Conservation (phyloP, 2,888 invertebrate genomes). For the Bombyx huttoni region DNA sequence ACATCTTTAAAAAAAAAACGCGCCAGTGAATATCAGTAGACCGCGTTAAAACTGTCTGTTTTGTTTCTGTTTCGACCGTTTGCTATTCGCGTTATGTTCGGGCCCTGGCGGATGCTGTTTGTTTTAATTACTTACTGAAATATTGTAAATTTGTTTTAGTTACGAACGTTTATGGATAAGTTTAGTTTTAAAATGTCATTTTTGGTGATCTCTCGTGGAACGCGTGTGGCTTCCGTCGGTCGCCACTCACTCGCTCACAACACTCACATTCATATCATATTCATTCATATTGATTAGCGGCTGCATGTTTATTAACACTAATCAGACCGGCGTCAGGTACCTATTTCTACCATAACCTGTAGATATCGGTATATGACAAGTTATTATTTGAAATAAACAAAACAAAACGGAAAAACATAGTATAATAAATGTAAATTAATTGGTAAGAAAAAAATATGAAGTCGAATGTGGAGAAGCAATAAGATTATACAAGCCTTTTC, state of each 20-base stretch:
- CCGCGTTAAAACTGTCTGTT: slow-evolving; percentile 6
- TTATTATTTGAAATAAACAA: too few relatives aligned
- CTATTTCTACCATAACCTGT: too few relatives aligned
- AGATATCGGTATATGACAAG: too few relatives aligned
- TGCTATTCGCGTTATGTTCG: neutral
- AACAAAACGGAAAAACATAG: too few relatives aligned
- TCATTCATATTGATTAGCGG: neutral
- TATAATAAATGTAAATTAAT: too few relatives aligned
- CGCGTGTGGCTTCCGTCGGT: slow-evolving; percentile 34
- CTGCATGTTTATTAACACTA: neutral
- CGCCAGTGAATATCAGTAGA: slow-evolving; percentile 52
- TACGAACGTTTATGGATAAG: slow-evolving; percentile 57
- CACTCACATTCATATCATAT: too few relatives aligned
- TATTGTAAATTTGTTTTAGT: slow-evolving; percentile 63
- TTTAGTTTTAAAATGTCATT: slow-evolving; percentile 61
- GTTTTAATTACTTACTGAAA: neutral
- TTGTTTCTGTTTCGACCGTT: neutral
- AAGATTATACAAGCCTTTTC: too few relatives aligned
- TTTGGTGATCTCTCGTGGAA: slow-evolving; percentile 67
- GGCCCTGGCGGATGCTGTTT: neutral
- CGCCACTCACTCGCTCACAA: slow-evolving; percentile 13
- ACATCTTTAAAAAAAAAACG: slow-evolving; percentile 52
- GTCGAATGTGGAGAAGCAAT: too few relatives aligned
- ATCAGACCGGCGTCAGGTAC: too few relatives aligned
- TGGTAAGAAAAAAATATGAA: too few relatives aligned